Evolutionary conservation across 2,797 vertebrate species (phyloP).

Genomic region (Phalloptychus januarius): DNA sequence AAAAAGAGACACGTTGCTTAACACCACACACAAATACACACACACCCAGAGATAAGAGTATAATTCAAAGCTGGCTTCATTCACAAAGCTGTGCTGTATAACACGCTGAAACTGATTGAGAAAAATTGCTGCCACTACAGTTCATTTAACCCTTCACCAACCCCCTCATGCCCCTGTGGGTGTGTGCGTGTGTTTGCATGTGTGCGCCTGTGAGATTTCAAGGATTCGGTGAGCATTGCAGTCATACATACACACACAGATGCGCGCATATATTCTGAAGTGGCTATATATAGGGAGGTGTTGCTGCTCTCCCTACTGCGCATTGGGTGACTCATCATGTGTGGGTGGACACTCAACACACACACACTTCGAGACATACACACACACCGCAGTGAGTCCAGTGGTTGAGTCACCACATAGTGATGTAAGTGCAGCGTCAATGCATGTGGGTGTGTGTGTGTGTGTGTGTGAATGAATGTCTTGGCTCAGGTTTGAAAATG

Average conservation of each 20-base stretch:
- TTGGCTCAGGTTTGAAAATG: neutral
- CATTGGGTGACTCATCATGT: constrained; percentile 70
- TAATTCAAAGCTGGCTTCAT: constrained; percentile 14
- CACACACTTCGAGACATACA: constrained; percentile 32
- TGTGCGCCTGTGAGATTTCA: neutral
- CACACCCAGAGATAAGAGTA: neutral
- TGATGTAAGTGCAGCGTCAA: constrained; percentile 66
- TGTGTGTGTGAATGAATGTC: constrained; percentile 7
- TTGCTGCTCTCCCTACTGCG: constrained; percentile 63
- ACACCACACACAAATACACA: constrained; percentile 6
- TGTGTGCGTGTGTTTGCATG: constrained; percentile 4
- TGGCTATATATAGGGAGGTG: constrained; percentile 63
- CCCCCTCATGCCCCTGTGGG: neutral
- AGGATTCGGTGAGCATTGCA: constrained; percentile 24
- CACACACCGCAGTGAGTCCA: constrained; percentile 47
- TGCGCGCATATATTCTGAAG: constrained; percentile 19
- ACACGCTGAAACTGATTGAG: neutral
- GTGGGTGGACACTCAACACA: constrained; percentile 63
- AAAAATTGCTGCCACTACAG: neutral
- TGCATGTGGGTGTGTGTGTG: constrained; percentile 16
- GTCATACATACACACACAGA: neutral
- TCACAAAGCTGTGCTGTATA: constrained; percentile 8
- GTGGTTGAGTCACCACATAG: constrained; percentile 69
- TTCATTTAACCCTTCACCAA: constrained; percentile 23
- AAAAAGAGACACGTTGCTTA: neutral